Base-by-base conservation (phyloP, 2,888 invertebrate species). In the Drosophila acutilabella region DNA sequence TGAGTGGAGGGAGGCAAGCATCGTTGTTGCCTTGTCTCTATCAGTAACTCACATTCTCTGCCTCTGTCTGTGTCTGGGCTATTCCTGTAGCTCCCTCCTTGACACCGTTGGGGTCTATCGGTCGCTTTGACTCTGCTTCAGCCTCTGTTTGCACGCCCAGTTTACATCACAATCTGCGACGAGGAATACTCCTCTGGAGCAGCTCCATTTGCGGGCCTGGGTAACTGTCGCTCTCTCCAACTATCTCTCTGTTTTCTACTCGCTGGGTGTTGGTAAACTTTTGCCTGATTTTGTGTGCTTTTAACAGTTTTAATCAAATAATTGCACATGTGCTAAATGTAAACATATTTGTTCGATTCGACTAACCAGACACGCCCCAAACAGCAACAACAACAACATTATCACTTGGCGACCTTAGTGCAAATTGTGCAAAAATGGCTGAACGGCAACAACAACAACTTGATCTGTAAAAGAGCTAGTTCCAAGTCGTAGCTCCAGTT, bases 281-380 rank as follows among this genome's bases (percentile, higher is more conserved):
- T 88, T 88, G 88, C 80, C 81, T 89, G 90, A 88, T 89, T 89
- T 90, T 89, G 90, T 90, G 90, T 89, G 83, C 84, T 89, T 89
- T 90, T 90, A 89, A 88, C 90, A 90, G 90, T 91, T 91, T 86
- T 90, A 91, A 90, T 90, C 90, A 90, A 90, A 90, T 90, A 90
- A 90, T 91, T 90, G 90, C 90, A 89, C 90, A 90, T 90, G 91
- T 91, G 91, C 89, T 91, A 89, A 90, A 82, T 88, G 90, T 88
- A 90, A 91, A 91, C 90, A 91, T 90, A 90, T 90, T 90, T 89
- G 89, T 90, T 91, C 91, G 87, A 90, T 90, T 89, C 83, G 82
- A 89, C 90, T 89, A 90, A 86, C 88, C 90, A 85, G 88, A 74
- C 81, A 76, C 81, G 74, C 73, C 80, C 78, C 71, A 56, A 64